Base-by-base conservation (phyloP, 1,140 invertebrate species). In the Aphaenogaster floridana region DNA sequence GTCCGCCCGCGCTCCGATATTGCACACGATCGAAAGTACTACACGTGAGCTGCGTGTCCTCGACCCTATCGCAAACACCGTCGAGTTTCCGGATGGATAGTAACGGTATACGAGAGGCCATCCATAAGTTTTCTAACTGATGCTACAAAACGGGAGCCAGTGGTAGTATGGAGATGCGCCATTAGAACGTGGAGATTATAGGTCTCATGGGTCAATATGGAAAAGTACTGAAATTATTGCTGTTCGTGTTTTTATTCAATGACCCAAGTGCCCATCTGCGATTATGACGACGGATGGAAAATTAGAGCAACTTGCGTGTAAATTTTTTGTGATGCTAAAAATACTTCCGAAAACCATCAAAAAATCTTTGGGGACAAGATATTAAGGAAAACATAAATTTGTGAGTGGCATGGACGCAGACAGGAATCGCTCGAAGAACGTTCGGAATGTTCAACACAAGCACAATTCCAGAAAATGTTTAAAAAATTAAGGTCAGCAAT, bases 1-100 rank as follows among this genome's bases (percentile, higher is more conserved):
- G 72, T 28, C 15, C 59, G 63, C 66, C 90, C 86, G 50, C 81
- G 74, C 36, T 85, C 84, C 66, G 89, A 91, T 9, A 36, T 45
- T 39, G 54, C 64, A 54, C 34, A 50, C 48, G 87, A 89, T 66
- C 85, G 87, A 63, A 91, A 88, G 66, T 91, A 91, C 28, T 91
- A 89, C 61, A 89, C 87, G 42, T 88, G 59, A 83, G 42, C 48
- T 36, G 39, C 64, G 69, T 78, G 4, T 50, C 36, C 45, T 68
- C 39, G 45, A 54, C 5, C 21, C 28, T 39, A 63, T 36, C 39
- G 52, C 34, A 39, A 39, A 21, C 17, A 11, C 15, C 17, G n/a
- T 17, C 28, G 8, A n/a, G 54, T 36, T 69, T 61, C 45, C 69
- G 59, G 45, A 76, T 36, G 52, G 28, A 1, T 42, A 42, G 36